Conservation (phyloP, 2,113 vertebrate genomes). For the Noctilio leporinus region DNA sequence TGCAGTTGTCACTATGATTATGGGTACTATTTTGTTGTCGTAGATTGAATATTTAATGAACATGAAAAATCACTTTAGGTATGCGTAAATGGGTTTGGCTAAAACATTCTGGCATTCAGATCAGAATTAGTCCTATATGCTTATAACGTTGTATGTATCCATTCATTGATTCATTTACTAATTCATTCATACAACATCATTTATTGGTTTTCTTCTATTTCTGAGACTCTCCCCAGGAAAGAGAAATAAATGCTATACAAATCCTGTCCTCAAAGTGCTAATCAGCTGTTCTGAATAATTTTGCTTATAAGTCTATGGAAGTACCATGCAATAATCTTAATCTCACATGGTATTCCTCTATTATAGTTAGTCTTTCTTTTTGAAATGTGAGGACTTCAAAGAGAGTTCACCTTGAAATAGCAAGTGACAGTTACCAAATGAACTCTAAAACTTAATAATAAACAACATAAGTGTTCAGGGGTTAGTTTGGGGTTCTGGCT, state of each 20-base stretch:
- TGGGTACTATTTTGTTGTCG: neutral
- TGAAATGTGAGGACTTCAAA: neutral
- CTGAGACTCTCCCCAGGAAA: neutral
- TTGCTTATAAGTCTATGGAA: neutral
- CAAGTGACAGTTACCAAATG: neutral
- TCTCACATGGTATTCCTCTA: neutral
- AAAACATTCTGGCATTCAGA: slow-evolving; percentile 9
- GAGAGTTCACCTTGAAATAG: slow-evolving; percentile 1
- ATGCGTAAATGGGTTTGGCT: neutral
- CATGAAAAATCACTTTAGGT: neutral
- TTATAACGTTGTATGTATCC: neutral
- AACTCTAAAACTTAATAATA: neutral
- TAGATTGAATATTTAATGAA: accelerated
- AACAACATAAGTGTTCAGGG: neutral
- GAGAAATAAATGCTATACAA: neutral
- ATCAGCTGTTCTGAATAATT: slow-evolving; percentile 25
- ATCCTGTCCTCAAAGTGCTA: neutral
- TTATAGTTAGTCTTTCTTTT: neutral
- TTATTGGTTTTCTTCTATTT: neutral
- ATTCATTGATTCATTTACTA: neutral
- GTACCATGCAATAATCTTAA: neutral
- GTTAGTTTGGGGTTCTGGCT: neutral
- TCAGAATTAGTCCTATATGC: neutral
- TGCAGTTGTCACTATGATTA: neutral
- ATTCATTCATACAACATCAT: neutral